phyloP scores from a whole-genome alignment of 2,797 vertebrate species.

The Pachyuromys duprasi region DNA sequence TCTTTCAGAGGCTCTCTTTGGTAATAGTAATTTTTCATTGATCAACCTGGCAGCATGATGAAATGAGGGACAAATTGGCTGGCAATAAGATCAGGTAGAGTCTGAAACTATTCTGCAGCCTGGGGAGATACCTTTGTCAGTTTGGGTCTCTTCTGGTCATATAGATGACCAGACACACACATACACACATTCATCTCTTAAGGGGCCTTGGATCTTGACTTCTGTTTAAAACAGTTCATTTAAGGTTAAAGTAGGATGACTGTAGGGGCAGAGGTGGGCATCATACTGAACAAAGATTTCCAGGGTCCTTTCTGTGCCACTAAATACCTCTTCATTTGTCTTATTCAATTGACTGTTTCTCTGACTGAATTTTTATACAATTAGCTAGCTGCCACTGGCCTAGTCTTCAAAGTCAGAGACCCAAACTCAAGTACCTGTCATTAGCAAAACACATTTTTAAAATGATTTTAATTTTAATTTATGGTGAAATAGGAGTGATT shows the following conservation, averaged over 20 bases:
- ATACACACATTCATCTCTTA: neutral
- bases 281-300: neutral
- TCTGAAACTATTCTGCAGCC: neutral
- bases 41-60: neutral
- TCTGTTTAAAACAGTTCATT: neutral
- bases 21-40: constrained; percentile 43
- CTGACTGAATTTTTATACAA: neutral
- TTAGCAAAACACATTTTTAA: neutral
- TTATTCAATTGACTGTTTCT: neutral
- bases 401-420: neutral
- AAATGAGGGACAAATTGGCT: neutral
- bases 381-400: neutral
- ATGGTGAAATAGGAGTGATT: neutral
- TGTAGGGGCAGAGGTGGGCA: neutral
- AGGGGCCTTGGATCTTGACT: neutral
- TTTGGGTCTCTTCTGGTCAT: neutral
- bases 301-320: neutral
- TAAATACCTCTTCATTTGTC: neutral
- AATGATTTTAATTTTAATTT: neutral
- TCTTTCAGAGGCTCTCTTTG: too few relatives aligned
- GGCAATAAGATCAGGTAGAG: neutral
- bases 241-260: neutral
- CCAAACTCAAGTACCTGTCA: neutral
- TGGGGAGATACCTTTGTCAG: neutral
- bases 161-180: too few relatives aligned